phyloP scores from a whole-genome alignment of 2,888 invertebrate genomes.

The Drosophila formosana region DNA sequence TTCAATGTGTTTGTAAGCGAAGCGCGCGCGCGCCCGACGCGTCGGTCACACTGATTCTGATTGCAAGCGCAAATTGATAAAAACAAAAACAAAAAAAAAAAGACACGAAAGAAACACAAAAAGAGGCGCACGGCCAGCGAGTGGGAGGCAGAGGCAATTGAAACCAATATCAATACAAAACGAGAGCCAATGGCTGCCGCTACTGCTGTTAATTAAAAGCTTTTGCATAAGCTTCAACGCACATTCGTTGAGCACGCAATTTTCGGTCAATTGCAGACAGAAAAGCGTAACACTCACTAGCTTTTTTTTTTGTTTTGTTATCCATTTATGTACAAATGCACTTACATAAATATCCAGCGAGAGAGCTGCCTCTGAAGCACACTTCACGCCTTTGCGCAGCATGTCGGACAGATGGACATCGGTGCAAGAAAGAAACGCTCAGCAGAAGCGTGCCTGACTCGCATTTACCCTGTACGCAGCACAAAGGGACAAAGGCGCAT shows the following conservation, averaged over 20 bases:
- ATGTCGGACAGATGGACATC: conserved; percentile 13
- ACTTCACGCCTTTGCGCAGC: conserved; percentile 39
- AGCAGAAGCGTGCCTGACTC: neutral
- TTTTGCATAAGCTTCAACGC: conserved; percentile 24
- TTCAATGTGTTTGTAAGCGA: conserved; percentile 63
- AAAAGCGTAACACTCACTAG: neutral
- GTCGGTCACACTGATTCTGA: conserved; percentile 51
- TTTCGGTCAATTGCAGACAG: conserved; percentile 40
- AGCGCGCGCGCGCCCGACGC: conserved; percentile 30
- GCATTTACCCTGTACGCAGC: neutral
- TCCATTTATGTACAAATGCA: neutral
- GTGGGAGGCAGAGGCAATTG: conserved; percentile 28
- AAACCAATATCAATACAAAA: conserved; percentile 47
- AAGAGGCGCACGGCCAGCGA: conserved; percentile 12
- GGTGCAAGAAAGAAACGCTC: neutral
- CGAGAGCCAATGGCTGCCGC: conserved; percentile 17
- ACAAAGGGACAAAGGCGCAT: neutral
- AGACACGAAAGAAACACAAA: neutral
- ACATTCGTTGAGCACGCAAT: conserved; percentile 13
- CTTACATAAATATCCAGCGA: neutral
- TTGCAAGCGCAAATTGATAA: conserved; percentile 70
- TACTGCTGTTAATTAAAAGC: conserved; percentile 34
- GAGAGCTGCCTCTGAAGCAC: conserved; percentile 16
- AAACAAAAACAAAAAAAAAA: conserved; percentile 13
- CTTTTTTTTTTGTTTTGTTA: neutral